Evolutionary conservation across 37 sponge, comb jelly and placozoan genomes (phyloP), one percentile per base, ranked within the genome.

Genomic region (Trichoplax adhaerens): DNA sequence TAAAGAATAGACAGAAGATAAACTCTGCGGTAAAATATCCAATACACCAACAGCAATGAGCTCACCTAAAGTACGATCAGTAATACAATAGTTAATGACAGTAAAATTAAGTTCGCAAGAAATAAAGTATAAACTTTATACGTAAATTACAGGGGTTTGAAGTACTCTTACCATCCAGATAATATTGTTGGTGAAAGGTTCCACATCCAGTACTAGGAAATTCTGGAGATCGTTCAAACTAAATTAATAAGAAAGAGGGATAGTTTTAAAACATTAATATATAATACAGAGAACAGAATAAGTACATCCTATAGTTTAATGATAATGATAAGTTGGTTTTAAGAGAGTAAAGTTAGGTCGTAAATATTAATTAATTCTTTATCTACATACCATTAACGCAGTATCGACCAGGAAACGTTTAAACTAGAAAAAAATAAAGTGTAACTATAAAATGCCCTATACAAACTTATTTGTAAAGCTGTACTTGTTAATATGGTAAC

Each of bases 31-130:
- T 50, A 97, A 85, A 12, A 97, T 68, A 62, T 97, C 99, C 1
- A 97, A 29, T 51, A 97, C 99, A 1, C 93, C 99, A 50, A 97
- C 99, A 70, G 89, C 89, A 46, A 97, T 58, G 8, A 97, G 81
- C 58, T 80, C 83, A 3, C 93, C 93, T 29, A 29, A 71, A 65
- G 29, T 6, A 71, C 6, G 6, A 71, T 47, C 6, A 55, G 5
- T 47, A 65, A 6, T 7, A 71, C 29, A 67, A 67, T 6, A 71
- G 72, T 65, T 6, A 71, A 5, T 5, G 10, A n/a, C 7, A 71
- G 7, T 12, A 5, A 71, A 7, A 66, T 5, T 50, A 12, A 66
- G 7, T 7, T 5, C 5, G 7, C 47, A 12, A 60, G 8, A 60
- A 12, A 8, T 60, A 60, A 12, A 60, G 12, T 12, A 12, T 60